Conservation (phyloP, 2,113 vertebrate genomes). For the Procavia capensis region DNA sequence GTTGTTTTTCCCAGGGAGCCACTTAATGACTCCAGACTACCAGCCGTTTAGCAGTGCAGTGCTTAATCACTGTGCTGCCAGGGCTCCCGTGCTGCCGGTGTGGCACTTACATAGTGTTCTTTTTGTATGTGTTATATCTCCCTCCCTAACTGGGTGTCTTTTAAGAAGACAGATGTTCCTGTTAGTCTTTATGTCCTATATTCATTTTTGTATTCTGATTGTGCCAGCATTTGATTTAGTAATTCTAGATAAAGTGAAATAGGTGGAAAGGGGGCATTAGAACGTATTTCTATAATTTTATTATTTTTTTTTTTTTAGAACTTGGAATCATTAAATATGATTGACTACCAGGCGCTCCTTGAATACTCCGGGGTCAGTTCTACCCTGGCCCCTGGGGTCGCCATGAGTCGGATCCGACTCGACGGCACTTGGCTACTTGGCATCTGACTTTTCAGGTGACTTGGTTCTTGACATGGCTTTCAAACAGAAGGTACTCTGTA, state of each 20-base stretch:
- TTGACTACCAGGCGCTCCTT: too few species aligned
- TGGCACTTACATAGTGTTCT: not conserved
- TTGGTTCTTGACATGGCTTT: constrained; percentile 43
- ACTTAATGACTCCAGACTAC: not conserved
- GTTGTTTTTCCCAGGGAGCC: not conserved
- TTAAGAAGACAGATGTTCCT: not conserved
- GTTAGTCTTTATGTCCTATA: not conserved
- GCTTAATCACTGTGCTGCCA: not conserved
- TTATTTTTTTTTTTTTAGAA: constrained; percentile 19
- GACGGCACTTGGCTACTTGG: too few species aligned
- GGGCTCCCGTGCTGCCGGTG: not conserved
- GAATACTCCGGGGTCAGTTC: too few species aligned
- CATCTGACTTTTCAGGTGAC: constrained; percentile 42
- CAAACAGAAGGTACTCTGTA: not conserved
- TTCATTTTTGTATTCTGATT: not conserved
- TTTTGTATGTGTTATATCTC: not conserved
- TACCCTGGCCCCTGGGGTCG: too few species aligned
- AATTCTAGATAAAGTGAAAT: not conserved
- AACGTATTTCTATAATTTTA: not conserved
- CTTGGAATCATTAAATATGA: constrained; percentile 16
- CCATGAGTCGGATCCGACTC: too few species aligned
- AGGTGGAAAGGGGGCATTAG: not conserved
- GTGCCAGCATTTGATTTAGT: not conserved
- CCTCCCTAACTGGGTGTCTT: not conserved
- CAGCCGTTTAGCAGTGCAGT: not conserved